Evolutionary conservation across 2,888 invertebrate species (phyloP).

Genomic region (Dorcus parallelipipedus): DNA sequence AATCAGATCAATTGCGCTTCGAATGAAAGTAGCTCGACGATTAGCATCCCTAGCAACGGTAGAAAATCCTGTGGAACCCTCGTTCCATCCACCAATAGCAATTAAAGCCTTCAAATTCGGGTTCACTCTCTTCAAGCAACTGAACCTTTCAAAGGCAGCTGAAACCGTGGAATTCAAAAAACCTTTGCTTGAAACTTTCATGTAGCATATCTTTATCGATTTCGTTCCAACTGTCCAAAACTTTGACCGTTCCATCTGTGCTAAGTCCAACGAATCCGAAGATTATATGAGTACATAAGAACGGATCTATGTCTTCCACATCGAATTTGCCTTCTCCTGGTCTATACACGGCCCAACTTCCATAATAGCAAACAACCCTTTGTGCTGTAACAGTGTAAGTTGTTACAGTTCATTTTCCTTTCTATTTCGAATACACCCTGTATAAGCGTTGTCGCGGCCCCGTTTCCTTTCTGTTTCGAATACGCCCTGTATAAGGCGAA

Average conservation of each 20-base stretch:
- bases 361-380: conserved; percentile 70
- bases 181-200: not conserved
- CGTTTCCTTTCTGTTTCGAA: too few species aligned
- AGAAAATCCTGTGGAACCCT: conserved; percentile 45
- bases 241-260: conserved; percentile 50
- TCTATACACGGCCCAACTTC: conserved; percentile 74
- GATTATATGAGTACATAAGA: conserved; percentile 70
- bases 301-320: conserved; percentile 63
- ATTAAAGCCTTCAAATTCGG: conserved; percentile 11
- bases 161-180: too few species aligned
- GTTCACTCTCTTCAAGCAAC: not conserved
- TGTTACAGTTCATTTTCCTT: too few species aligned
- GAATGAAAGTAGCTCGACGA: conserved; percentile 54
- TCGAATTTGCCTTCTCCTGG: conserved; percentile 62
- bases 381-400: conserved; percentile 45
- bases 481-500: too few species aligned
- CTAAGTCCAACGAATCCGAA: conserved; percentile 71
- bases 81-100: conserved; percentile 68
- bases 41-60: conserved; percentile 49
- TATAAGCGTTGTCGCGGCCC: too few species aligned
- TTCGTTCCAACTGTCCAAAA: conserved; percentile 63
- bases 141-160: too few species aligned
- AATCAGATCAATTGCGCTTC: conserved; percentile 55
- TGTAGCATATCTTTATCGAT: conserved; percentile 46
- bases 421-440: too few species aligned